These are phyloP conservation scores for Lophius piscatorius DNA, from an alignment of 2,113 vertebrate genomes.

Conservation along the genomic window DNA sequence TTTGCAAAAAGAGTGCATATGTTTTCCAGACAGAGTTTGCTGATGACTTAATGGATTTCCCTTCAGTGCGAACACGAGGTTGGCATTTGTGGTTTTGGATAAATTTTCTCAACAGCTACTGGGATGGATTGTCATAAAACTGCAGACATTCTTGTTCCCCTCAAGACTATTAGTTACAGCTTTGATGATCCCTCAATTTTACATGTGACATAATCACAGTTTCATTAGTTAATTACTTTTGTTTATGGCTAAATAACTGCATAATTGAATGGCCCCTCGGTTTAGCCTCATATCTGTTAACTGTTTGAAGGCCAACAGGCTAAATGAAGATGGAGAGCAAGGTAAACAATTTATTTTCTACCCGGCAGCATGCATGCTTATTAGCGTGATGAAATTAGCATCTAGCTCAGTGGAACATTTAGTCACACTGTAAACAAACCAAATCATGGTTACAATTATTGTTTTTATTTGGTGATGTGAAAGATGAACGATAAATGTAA, in stretches of 20 bases:
- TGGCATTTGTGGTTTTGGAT: neutral
- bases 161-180: neutral
- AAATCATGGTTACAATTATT: too few relatives aligned
- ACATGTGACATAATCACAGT: too few relatives aligned
- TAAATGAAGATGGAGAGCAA: too few relatives aligned
- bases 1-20: neutral
- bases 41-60: neutral
- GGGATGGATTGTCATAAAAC: neutral
- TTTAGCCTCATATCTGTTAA: too few relatives aligned
- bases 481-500: too few relatives aligned
- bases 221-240: too few relatives aligned
- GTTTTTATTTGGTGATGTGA: too few relatives aligned
- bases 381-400: neutral
- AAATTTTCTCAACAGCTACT: neutral
- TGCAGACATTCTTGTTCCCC: neutral
- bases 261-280: too few relatives aligned
- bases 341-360: neutral
- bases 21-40: neutral
- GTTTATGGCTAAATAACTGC: too few relatives aligned
- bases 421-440: too few relatives aligned
- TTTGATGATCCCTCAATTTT: too few relatives aligned
- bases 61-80: neutral
- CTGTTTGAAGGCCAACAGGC: too few relatives aligned
- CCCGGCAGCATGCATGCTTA: neutral
- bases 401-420: slow-evolving; percentile 1